These are phyloP conservation scores for Ardeotis arabs DNA, from an alignment of 2,113 vertebrate genomes.

Conservation along the genomic window DNA sequence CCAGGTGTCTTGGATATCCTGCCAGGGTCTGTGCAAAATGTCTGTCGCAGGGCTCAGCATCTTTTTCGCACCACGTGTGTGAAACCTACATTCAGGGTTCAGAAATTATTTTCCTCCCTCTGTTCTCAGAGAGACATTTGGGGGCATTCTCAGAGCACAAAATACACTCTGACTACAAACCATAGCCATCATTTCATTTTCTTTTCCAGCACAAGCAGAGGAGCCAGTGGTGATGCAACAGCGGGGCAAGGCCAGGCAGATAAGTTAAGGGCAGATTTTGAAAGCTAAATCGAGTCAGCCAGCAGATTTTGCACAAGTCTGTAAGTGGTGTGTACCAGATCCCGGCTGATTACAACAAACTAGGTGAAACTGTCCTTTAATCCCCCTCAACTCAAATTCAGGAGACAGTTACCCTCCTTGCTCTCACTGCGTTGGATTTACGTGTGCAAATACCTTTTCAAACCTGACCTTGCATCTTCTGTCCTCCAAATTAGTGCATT, in stretches of 20 bases:
- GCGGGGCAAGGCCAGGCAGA: neutral
- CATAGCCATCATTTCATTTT: accelerated
- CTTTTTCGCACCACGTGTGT: accelerated
- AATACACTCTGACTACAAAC: neutral
- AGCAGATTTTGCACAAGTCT: conserved; percentile 33
- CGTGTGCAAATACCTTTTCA: neutral
- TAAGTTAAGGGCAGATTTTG: conserved; percentile 8
- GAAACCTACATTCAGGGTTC: neutral
- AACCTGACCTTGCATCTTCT: neutral
- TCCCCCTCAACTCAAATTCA: neutral
- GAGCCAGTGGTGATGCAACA: neutral
- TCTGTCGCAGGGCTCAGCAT: neutral
- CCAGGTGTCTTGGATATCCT: neutral
- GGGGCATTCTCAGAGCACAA: neutral
- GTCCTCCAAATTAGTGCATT: neutral
- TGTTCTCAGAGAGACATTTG: neutral
- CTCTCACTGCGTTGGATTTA: neutral
- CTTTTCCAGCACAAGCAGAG: neutral
- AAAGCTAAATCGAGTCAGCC: neutral
- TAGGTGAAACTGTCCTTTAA: conserved; percentile 5
- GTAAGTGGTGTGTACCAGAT: neutral
- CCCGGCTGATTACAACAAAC: conserved; percentile 12
- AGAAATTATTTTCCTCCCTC: neutral
- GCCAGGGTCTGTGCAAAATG: neutral
- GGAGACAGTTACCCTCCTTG: accelerated